These are phyloP conservation scores for Proteles cristata DNA, from an alignment of 2,113 vertebrate species.

Conservation along the genomic window DNA sequence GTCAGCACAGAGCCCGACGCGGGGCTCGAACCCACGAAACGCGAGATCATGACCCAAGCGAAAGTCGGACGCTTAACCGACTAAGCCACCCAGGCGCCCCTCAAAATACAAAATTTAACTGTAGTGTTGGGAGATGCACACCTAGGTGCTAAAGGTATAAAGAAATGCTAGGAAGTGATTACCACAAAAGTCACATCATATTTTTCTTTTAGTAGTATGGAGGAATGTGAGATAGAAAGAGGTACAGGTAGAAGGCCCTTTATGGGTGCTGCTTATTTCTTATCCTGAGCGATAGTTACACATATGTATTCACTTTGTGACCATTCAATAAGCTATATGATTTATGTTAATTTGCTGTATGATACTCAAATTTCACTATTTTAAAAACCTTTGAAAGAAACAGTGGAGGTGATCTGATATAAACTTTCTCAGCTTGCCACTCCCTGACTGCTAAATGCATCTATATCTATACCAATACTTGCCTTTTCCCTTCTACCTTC, in stretches of 20 bases:
- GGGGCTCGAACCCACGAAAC: too few relatives aligned
- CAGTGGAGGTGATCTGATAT: background rate
- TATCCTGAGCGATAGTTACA: background rate
- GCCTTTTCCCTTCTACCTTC: background rate
- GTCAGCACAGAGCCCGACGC: too few relatives aligned
- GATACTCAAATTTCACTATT: background rate
- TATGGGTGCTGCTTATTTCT: background rate
- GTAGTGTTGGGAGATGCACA: background rate
- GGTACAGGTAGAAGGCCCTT: background rate
- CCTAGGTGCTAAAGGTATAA: background rate
- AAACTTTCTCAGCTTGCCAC: background rate
- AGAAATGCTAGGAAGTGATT: background rate
- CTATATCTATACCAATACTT: background rate
- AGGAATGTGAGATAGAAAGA: background rate
- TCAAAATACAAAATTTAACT: conserved; percentile 11
- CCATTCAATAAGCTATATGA: background rate
- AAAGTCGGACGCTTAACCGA: too few relatives aligned
- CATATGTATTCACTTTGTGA: background rate
- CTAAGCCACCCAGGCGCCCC: too few relatives aligned
- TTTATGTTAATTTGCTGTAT: background rate
- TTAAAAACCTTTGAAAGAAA: background rate
- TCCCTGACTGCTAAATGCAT: background rate
- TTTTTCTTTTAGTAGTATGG: background rate
- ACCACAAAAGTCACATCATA: background rate
- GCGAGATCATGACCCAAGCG: too few relatives aligned